A percentile compares a stretch with the other conserved stretches of the same genome.
Evolutionary conservation across 2,888 invertebrate species (phyloP).

Genomic region (Dryobota labecula): DNA sequence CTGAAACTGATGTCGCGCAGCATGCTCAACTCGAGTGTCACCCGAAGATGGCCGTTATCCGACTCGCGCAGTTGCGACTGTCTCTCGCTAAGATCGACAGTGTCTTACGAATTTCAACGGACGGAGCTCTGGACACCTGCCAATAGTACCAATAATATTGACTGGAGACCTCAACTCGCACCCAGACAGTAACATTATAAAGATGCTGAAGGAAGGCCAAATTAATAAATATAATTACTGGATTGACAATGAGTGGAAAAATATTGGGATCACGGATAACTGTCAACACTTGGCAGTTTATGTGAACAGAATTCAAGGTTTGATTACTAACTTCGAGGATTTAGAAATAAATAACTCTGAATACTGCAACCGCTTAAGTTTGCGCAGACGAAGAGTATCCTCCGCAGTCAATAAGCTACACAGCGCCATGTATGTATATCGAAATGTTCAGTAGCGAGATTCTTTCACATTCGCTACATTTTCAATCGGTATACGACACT

Average conservation of each 20-base stretch:
- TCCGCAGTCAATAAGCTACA: neutral
- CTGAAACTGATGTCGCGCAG: slow-evolving; percentile 18
- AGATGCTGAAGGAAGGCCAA: too few species aligned
- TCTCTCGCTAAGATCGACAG: slow-evolving; percentile 39
- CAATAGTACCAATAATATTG: too few species aligned
- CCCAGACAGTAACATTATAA: too few species aligned
- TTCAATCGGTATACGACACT: slow-evolving; percentile 20
- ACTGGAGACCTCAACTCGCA: too few species aligned
- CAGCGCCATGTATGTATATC: neutral
- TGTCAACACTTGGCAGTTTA: slow-evolving; percentile 37
- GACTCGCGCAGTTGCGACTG: slow-evolving; percentile 27
- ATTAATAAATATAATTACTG: too few species aligned
- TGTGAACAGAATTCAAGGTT: slow-evolving; percentile 6
- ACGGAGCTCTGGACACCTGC: slow-evolving; percentile 19
- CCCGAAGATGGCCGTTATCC: neutral
- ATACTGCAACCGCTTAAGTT: slow-evolving; percentile 1
- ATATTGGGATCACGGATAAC: slow-evolving; percentile 26
- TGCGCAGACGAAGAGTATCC: neutral
- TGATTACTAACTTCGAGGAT: slow-evolving; percentile 7
- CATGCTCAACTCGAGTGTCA: neutral
- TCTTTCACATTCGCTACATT: slow-evolving; percentile 20
- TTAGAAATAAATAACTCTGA: slow-evolving; percentile 13
- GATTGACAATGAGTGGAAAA: slow-evolving; percentile 28
- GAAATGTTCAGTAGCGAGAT: slow-evolving; percentile 20
- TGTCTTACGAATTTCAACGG: slow-evolving; percentile 18